Base-by-base conservation (phyloP, 2,888 invertebrate species). In the Nymphalis polychloros region DNA sequence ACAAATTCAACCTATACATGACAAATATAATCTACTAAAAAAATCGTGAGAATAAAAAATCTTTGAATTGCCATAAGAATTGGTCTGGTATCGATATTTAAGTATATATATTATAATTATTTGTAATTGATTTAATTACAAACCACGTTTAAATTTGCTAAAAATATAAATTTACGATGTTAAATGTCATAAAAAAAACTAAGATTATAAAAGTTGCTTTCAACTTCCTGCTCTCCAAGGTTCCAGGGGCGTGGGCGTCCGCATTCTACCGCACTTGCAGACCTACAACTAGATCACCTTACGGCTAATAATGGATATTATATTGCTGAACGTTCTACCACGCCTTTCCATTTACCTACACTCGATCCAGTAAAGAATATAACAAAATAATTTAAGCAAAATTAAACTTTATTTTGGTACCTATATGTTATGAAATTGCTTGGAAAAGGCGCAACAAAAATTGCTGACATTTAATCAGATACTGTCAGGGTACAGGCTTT, bases 251-350 rank as follows among this genome's bases (percentile, higher is more conserved):
- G 89, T 86, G 86, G 88, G 84, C 86, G 89, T 92, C 92, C 92
- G 92, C 92, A 92, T 92, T 91, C 90, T 89, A 80, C 79, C 70
- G 73, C 77, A 82, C 81, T 84, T 81, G 81, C 80, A 82, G 76
- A 82, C 81, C 79, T 82, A 77, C 79, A 84, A 90, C 88, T 89
- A 86, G 92, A 90, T 91, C 86, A 90, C 91, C 91, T 92, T 86
- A 88, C 81, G 70, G 77, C 79, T 77, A 81, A 79, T 77, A 87
- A 90, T 91, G 91, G 88, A 90, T 90, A 91, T 83, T 86, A 84
- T 69, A 76, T 70, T 65, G 70, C 63, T 50, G 61, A 70, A 67
- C 64, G 64, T 47, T 77, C 78, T 78, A 80, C 88, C 90, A 87
- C 91, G 88, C 92, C 92, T 88, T 91, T 92, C 90, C 86, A 87